A percentile compares a stretch with the other conserved stretches of the same genome.
These are phyloP conservation scores for Drosophila carrolli DNA, from an alignment of 1,140 invertebrate genomes.

Conservation along the genomic window DNA sequence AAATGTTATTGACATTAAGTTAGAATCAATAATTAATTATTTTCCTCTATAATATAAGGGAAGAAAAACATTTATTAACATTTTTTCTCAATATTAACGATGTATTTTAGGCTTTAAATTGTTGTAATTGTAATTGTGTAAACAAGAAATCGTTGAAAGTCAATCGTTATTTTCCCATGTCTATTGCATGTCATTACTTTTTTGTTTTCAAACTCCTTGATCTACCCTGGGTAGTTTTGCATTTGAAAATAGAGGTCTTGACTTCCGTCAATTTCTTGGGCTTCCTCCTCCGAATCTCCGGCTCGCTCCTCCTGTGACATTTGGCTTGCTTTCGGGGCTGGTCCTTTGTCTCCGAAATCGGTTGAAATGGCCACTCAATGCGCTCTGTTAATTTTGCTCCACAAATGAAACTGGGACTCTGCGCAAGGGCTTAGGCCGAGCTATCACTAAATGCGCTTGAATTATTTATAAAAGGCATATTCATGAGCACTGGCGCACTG, in stretches of 20 bases:
- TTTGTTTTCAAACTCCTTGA: background rate
- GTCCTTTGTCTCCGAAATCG: slow-evolving; percentile 54
- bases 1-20: too few relatives aligned
- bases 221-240: slow-evolving; percentile 19
- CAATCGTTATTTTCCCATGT: too few relatives aligned
- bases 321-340: slow-evolving; percentile 49
- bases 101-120: too few relatives aligned
- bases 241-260: slow-evolving; percentile 20
- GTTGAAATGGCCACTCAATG: slow-evolving; percentile 62
- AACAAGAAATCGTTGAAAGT: too few relatives aligned
- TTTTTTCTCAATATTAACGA: too few relatives aligned
- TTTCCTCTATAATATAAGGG: too few relatives aligned
- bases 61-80: too few relatives aligned
- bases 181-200: background rate
- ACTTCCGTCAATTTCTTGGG: slow-evolving; percentile 44
- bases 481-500: slow-evolving; percentile 55
- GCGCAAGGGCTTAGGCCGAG: slow-evolving; percentile 57
- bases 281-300: slow-evolving; percentile 12
- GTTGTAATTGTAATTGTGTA: too few relatives aligned
- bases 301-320: slow-evolving; percentile 51
- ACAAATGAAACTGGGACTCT: slow-evolving; percentile 50
- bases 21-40: too few relatives aligned
- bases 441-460: slow-evolving; percentile 76
- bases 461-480: slow-evolving; percentile 82
- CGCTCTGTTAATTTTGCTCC: slow-evolving; percentile 80